Base-by-base conservation (phyloP, 2,888 invertebrate species). In the Drosophila anomelani region DNA sequence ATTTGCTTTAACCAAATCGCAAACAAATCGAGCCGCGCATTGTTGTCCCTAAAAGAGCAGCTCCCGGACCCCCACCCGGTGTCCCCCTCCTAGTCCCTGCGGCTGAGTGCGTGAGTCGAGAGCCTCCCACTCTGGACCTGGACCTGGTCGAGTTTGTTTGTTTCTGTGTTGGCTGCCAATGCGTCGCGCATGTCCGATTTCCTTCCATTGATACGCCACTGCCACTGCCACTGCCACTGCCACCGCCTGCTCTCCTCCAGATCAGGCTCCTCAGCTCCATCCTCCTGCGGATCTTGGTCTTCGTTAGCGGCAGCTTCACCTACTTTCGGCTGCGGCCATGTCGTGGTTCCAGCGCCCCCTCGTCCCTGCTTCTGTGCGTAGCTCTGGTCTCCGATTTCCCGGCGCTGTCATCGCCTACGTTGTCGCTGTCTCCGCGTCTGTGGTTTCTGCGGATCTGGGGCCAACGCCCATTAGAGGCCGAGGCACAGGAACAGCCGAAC, bases 351-450 rank as follows among this genome's bases (percentile, higher is more conserved):
- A 9, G 20, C 43, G 1, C 9, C 34, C 10, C 34, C 34, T 39
- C 62, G 12, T 20, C 41, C 43, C 32, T 32, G 15, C 47, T 26
- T 44, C 57, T 62, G 57, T 73, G 70, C 77, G 76, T 76, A 71
- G 71, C 54, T 53, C 26, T 41, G 54, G 79, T 82, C 85, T 80
- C 75, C 61, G 62, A 82, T 81, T 88, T 80, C 79, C 64, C 62
- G 68, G 62, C 67, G 57, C 77, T 88, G 89, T 88, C 85, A 79
- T 88, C 88, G 89, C 88, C 88, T 88, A 88, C 81, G 84, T 79
- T 66, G 41, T 41, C 66, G 59, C 54, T 72, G 26, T 43, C 60
- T 39, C 54, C 15, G 51, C 51, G 13, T 15, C 23, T 57, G 64
- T 36, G 41, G 58, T 41, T 54, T n/a, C 46, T 41, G 43, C 36